Conservation (phyloP, 2,888 invertebrate species). For the Drosophila crucigera region DNA sequence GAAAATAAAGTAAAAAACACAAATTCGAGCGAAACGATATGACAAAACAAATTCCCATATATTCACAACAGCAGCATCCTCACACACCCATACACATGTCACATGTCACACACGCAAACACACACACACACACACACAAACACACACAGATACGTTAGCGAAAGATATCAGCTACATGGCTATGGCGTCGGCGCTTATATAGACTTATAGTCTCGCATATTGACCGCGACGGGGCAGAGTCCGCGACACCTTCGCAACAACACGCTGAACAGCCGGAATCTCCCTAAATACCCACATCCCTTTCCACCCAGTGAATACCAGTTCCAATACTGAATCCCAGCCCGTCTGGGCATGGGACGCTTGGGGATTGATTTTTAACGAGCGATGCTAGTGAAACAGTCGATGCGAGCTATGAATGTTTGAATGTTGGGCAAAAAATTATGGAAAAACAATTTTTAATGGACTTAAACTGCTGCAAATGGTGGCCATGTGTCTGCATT, state of each 20-base stretch:
- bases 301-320: neutral
- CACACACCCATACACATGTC: conserved; percentile 20
- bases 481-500: conserved; percentile 69
- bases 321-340: conserved; percentile 8
- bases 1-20: conserved; percentile 37
- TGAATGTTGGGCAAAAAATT: conserved; percentile 65
- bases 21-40: conserved; percentile 67
- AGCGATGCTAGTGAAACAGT: conserved; percentile 56
- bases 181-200: conserved; percentile 69
- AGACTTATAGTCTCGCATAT: conserved; percentile 79
- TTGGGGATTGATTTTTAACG: conserved; percentile 81
- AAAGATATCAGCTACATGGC: conserved; percentile 64
- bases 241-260: conserved; percentile 69
- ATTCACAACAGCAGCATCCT: conserved; percentile 68
- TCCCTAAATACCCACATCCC: conserved; percentile 11
- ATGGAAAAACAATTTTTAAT: conserved; percentile 79
- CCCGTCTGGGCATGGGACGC: conserved; percentile 36
- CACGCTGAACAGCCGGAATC: conserved; percentile 27
- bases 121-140: conserved; percentile 27
- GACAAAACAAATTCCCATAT: conserved; percentile 81
- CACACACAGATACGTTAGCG: conserved; percentile 42
- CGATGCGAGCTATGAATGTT: conserved; percentile 54
- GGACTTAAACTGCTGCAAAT: conserved; percentile 69
- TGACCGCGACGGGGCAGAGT: conserved; percentile 67
- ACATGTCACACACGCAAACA: conserved; percentile 29